These are phyloP conservation scores for Drosophila nigritarsus DNA, from an alignment of 2,888 invertebrate genomes.

Conservation along the genomic window DNA sequence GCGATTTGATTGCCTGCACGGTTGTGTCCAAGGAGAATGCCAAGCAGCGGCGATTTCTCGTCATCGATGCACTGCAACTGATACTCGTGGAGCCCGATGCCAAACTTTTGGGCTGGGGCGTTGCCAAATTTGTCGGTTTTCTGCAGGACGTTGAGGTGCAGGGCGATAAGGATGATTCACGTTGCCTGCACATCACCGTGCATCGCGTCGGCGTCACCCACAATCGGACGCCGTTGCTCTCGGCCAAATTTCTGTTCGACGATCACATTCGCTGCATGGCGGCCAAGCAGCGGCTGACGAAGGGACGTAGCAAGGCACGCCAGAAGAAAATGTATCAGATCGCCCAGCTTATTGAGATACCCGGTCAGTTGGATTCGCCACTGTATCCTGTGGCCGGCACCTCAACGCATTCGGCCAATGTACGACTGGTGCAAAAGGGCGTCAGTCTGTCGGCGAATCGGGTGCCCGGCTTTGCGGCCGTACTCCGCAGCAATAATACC, in stretches of 20 bases:
- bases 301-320: conserved; percentile 96
- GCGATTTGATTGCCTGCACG: conserved; percentile 98
- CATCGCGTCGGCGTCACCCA: conserved; percentile 90
- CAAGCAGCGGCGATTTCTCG: conserved; percentile 96
- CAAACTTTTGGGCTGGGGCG: conserved; percentile 97
- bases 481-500: conserved; percentile 85
- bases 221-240: conserved; percentile 91
- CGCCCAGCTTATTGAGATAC: conserved; percentile 94
- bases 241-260: conserved; percentile 98
- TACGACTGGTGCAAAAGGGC: conserved; percentile 84
- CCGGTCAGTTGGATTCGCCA: conserved; percentile 84
- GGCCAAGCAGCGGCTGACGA: conserved; percentile 94
- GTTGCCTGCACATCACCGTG: conserved; percentile 96
- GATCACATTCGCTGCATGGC: conserved; percentile 99
- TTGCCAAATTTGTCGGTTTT: conserved; percentile 97
- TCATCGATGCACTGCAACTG: conserved; percentile 97
- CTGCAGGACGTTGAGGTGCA: conserved; percentile 97
- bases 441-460: conserved; percentile 86
- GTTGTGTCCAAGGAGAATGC: conserved; percentile 95
- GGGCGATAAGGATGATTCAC: conserved; percentile 98
- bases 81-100: conserved; percentile 99
- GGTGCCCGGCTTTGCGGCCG: conserved; percentile 87
- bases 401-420: conserved; percentile 75
- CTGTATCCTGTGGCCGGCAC: conserved; percentile 81
- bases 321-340: conserved; percentile 99